Percentiles rank a stretch among this genome's conserved stretches.
phyloP scores from a whole-genome alignment of 2,113 vertebrate genomes.

The Pogonocichla stellata region DNA sequence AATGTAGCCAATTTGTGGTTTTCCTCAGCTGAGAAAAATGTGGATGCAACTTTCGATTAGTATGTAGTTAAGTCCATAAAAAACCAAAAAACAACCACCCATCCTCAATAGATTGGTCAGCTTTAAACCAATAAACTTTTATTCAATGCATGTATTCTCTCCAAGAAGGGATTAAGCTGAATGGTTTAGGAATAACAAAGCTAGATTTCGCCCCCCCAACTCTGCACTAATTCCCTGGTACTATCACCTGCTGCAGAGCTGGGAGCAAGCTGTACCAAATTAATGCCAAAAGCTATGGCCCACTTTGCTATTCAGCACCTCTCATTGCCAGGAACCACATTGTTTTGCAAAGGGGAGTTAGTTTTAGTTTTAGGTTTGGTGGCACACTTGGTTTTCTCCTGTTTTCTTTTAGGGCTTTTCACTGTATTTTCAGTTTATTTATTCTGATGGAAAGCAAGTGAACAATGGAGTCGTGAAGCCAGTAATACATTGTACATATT shows the following conservation, averaged over 20 bases:
- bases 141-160: background rate
- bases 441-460: background rate
- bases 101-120: background rate
- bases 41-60: background rate
- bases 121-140: background rate
- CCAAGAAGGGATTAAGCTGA: background rate
- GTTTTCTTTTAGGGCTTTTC: background rate
- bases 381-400: background rate
- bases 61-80: background rate
- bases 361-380: background rate
- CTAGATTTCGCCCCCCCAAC: background rate
- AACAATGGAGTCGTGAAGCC: background rate
- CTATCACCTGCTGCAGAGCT: background rate
- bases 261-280: background rate
- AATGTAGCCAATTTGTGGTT: background rate
- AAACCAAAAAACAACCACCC: background rate
- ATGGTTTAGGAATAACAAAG: background rate
- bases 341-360: background rate
- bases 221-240: background rate
- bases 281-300: background rate
- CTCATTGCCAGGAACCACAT: background rate
- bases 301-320: background rate
- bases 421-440: background rate
- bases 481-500: background rate
- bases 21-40: constrained; percentile 21